Percentiles rank a stretch among this genome's conserved stretches.
Evolutionary conservation across 1,140 invertebrate genomes (phyloP).

Genomic region (Megalonaias nervosa): DNA sequence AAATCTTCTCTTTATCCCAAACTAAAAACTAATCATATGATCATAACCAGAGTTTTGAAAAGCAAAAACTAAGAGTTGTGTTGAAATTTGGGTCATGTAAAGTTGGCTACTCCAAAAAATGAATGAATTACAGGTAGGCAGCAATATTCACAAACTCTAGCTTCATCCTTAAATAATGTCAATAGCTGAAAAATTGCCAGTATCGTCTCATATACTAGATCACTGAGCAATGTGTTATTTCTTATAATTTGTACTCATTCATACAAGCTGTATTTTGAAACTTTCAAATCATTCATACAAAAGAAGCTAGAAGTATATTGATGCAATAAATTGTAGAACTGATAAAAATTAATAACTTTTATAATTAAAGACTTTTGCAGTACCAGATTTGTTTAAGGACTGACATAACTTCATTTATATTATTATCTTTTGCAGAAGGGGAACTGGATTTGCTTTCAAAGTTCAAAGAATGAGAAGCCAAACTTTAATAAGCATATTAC

Average conservation of each 20-base stretch:
- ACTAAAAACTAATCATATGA: not conserved
- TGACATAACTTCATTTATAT: not conserved
- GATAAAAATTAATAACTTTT: not conserved
- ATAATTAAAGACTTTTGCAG: not conserved
- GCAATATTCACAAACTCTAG: no score
- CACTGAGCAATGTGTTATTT: no score
- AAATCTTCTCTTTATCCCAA: not conserved
- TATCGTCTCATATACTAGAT: no score
- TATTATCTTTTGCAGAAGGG: constrained; percentile 54
- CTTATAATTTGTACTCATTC: not conserved
- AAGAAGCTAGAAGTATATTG: not conserved
- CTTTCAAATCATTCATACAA: not conserved
- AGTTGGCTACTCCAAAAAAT: not conserved
- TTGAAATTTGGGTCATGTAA: not conserved
- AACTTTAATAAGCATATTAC: constrained; percentile 68
- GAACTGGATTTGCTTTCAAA: constrained; percentile 69
- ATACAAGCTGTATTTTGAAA: not conserved
- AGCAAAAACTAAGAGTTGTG: not conserved
- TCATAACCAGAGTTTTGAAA: not conserved
- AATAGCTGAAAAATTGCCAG: no score
- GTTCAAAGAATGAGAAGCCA: constrained; percentile 56
- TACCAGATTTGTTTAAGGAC: not conserved
- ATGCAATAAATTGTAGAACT: not conserved
- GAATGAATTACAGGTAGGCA: not conserved
- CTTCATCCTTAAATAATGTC: no score